A percentile compares a stretch with the other conserved stretches of the same genome.
These are phyloP conservation scores for Macheiramphus alcinus DNA, from an alignment of 2,113 vertebrate species.

Conservation along the genomic window DNA sequence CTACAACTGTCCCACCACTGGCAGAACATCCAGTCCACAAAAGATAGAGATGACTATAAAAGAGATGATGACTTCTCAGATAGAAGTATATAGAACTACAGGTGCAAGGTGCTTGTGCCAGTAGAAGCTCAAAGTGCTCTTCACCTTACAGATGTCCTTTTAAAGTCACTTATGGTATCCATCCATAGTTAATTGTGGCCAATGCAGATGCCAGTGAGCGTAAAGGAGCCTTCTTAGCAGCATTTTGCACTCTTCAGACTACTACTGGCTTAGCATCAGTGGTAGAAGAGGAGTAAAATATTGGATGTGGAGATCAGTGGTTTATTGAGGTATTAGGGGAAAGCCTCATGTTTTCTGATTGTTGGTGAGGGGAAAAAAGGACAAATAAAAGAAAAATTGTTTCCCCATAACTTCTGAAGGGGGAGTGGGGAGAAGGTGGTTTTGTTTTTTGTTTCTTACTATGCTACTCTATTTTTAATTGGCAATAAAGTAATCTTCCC, in stretches of 20 bases:
- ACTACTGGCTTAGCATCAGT: not conserved
- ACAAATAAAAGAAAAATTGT: not conserved
- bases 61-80: not conserved
- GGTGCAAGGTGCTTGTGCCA: not conserved
- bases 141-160: not conserved
- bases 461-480: not conserved
- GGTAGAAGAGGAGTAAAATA: not conserved
- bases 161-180: not conserved
- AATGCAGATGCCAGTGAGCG: not conserved
- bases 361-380: not conserved
- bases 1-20: not conserved
- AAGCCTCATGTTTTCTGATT: not conserved
- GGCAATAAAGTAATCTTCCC: not conserved
- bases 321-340: not conserved
- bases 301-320: not conserved
- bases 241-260: not conserved
- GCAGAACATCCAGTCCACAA: not conserved
- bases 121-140: not conserved
- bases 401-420: not conserved
- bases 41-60: not conserved
- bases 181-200: not conserved
- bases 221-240: not conserved
- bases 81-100: not conserved
- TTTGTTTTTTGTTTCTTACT: not conserved
- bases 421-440: fast-evolving